Base-by-base conservation (phyloP, 2,888 invertebrate species). In the Erebia palarica region DNA sequence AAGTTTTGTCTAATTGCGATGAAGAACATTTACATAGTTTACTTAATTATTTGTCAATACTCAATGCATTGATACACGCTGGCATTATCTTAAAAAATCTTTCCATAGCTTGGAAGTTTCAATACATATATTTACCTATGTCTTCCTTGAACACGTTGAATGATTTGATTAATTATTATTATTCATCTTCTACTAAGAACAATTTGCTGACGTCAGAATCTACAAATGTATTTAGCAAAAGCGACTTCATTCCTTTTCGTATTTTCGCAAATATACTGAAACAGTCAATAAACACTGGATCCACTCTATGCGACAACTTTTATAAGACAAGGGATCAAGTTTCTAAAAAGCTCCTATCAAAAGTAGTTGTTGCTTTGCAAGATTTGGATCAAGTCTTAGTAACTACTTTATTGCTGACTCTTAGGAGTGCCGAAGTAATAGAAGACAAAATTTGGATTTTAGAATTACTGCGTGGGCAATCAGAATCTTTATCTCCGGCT, bases 61-160 rank as follows among this genome's bases (percentile, higher is more conserved):
- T 93, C 53, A 89, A 87, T 77, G 82, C 87, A 59, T 80, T 93
- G 63, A 81, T 89, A 66, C 88, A 90, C 77, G 79, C 85, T 44
- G 86, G 85, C 75, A 80, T 88, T 57, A 82, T 87, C 68, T 81
- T 91, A 27, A 91, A 89, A 76, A 91, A 92, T 77, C 80, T 92
- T 65, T 85, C 91, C 51, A 80, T 89, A 14, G 86, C 84, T 63
- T 93, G 92, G 92, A 93, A 92, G 77, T 93, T 91, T 74, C 89
- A 91, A 74, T 93, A 93, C 68, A 84, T 93, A 77, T 91, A 85
- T 81, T 81, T 93, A 73, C 89, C 91, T 1, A 88, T 92, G 82
- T 86, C 90, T 1, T 89, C 91, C 65, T 82, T 84, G 66, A 84
- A 82, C 58, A 85, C 86, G 59, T 80, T 89, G 67, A 89, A 91